Conservation (phyloP, 2,888 invertebrate species). For the Hypolimnas misippus region DNA sequence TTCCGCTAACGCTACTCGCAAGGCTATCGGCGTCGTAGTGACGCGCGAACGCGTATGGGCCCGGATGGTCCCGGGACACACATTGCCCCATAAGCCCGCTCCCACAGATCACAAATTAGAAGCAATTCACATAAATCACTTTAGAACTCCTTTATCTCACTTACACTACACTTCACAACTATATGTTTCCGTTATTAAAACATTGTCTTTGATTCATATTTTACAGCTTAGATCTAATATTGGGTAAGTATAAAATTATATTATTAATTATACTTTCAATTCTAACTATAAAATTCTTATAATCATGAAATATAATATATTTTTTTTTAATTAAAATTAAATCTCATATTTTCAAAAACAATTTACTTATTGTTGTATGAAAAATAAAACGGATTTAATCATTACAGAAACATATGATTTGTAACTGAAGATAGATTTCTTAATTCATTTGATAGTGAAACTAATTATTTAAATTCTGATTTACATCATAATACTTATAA, state of each 20-base stretch:
- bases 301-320: not conserved
- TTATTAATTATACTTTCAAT: not conserved
- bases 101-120: constrained; percentile 45
- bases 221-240: not conserved
- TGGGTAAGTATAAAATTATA: not conserved
- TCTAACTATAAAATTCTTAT: not conserved
- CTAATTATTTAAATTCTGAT: no score
- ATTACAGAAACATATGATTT: no score
- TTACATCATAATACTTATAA: no score
- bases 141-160: not conserved
- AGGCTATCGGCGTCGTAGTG: constrained; percentile 79
- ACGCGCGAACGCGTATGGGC: constrained; percentile 73
- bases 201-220: not conserved
- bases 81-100: constrained; percentile 89
- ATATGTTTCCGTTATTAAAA: not conserved
- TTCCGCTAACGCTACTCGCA: constrained; percentile 69
- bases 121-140: constrained; percentile 46
- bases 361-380: no score
- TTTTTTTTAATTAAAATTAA: no score
- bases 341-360: no score
- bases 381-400: no score
- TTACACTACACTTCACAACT: constrained; percentile 18
- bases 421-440: no score
- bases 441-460: no score
- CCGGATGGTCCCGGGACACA: constrained; percentile 86